Percentiles rank a stretch among this genome's conserved stretches.
phyloP scores from a whole-genome alignment of 2,888 invertebrate species.

The Cantharis flavilabris region DNA sequence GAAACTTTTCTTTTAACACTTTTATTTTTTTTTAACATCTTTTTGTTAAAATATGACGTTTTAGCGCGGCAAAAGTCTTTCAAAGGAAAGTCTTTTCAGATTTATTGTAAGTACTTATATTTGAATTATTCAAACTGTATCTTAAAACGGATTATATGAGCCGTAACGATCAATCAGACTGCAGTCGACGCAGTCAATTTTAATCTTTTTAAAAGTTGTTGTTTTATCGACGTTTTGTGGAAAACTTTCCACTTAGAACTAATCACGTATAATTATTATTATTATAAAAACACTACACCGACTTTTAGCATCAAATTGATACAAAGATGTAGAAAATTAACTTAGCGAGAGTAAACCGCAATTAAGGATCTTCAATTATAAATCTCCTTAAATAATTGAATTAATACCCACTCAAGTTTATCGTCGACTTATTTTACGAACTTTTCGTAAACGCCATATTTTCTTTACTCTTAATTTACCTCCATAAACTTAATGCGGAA shows the following conservation, averaged over 20 bases:
- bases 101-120: not conserved
- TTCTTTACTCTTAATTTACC: conserved; percentile 13
- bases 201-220: not conserved
- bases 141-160: not conserved
- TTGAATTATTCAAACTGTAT: not conserved
- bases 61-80: not conserved
- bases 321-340: not conserved
- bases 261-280: not conserved
- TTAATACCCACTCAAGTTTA: conserved; percentile 13
- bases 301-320: not conserved
- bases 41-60: not conserved
- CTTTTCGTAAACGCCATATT: conserved; percentile 11
- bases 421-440: conserved; percentile 6
- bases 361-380: conserved; percentile 9
- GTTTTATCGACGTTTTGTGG: not conserved
- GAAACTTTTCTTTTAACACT: not conserved
- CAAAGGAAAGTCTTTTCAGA: not conserved
- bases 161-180: not conserved
- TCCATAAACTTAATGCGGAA: conserved; percentile 12
- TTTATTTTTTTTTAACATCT: not conserved
- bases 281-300: not conserved
- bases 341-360: not conserved
- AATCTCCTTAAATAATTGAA: conserved; percentile 11
- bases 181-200: not conserved
- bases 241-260: not conserved